Evolutionary conservation across 2,888 invertebrate species (phyloP), one percentile per base, ranked within the genome.

Genomic region (Caradrina kadenii): DNA sequence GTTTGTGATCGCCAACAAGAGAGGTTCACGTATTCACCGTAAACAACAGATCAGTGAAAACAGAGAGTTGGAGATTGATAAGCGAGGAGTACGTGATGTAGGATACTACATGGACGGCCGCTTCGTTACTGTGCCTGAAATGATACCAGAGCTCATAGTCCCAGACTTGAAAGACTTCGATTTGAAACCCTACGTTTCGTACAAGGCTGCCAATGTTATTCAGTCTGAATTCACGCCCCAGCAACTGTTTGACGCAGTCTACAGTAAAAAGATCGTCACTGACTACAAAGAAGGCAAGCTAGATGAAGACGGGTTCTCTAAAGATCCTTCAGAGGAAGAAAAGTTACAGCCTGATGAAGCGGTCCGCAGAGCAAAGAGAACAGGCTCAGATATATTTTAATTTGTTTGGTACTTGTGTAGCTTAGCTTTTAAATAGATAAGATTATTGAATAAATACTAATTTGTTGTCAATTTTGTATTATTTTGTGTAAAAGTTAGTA

Each of bases 171-270:
- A 96, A 77, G 97, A 96, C 80, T 99, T 98, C 88, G 94, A 97
- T 93, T 93, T 99, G 22, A 99, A 98, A 91, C 99, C 99, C 0
- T 99, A 99, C 87, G 99, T 99, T 0, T 98, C 99, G 0, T 99
- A 99, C 91, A 97, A 97, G 91, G 96, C 97, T 0, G 96, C 97
- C 4, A 97, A 98, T 69, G 97, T 99, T 0, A 92, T 96, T 15
- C 98, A 99, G 89, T 96, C 97, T 1, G 97, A 98, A 92, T 98
- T 99, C 85, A 99, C 98, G 0, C 96, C 99, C 0, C 91, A 98
- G 88, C 97, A 98, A 92, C 94, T 99, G 56, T 98, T 98, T 88
- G 96, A 98, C 87, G 97, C 97, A 0, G 96, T 98, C 0, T 99
- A 99, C 89, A 97, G 97, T 1, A 91, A 96, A 65, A 98, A 99